Percentiles rank a stretch among this genome's conserved stretches.
phyloP scores from a whole-genome alignment of 2,113 vertebrate species.

The Ptilonorhynchus violaceus region DNA sequence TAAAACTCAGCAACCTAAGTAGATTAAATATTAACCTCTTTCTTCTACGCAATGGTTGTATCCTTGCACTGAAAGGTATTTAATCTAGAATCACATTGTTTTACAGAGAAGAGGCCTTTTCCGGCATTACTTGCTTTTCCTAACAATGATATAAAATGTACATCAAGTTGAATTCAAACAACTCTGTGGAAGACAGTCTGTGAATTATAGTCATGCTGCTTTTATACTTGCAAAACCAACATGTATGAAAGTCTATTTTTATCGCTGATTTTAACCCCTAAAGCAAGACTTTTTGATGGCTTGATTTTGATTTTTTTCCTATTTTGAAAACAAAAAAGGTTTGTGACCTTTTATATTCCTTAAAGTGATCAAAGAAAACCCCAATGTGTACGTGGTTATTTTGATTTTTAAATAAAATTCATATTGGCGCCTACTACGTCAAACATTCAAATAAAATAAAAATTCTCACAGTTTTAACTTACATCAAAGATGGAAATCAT shows the following conservation, averaged over 20 bases:
- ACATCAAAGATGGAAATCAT: slow-evolving; percentile 27
- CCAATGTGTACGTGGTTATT: slow-evolving; percentile 17
- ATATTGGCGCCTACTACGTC: slow-evolving; percentile 4
- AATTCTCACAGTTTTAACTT: slow-evolving; percentile 45
- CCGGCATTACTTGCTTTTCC: not conserved
- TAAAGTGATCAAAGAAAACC: not conserved
- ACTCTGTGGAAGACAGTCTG: not conserved
- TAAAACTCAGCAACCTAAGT: not conserved
- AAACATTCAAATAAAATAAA: slow-evolving; percentile 21
- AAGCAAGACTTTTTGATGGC: not conserved
- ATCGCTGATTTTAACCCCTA: not conserved
- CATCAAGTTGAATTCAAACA: not conserved
- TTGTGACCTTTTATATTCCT: not conserved
- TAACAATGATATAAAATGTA: not conserved
- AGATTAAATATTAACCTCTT: not conserved
- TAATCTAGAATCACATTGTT: fast-evolving
- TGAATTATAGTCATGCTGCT: not conserved
- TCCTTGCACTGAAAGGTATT: not conserved
- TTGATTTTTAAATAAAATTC: slow-evolving; percentile 37
- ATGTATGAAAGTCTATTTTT: not conserved
- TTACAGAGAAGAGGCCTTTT: not conserved
- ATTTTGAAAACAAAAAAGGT: not conserved
- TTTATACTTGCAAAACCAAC: not conserved
- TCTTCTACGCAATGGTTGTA: not conserved
- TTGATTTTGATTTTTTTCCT: not conserved